These are phyloP conservation scores for Macrochelys suwanniensis DNA, from an alignment of 2,797 vertebrate genomes.

Conservation along the genomic window DNA sequence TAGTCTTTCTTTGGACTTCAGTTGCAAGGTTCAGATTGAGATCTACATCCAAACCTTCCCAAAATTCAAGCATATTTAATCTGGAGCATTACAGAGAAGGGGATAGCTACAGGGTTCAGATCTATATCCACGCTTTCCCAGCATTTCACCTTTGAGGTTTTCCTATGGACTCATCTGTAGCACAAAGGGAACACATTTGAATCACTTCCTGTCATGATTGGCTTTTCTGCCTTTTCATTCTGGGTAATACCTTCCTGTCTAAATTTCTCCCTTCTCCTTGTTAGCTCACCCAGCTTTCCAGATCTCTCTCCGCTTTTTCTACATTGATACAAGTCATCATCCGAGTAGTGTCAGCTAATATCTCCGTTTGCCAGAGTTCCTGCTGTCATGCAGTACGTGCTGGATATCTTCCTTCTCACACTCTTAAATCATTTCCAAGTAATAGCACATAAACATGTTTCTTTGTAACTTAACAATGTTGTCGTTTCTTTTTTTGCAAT, in stretches of 20 bases:
- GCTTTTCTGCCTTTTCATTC: not conserved
- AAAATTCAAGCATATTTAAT: not conserved
- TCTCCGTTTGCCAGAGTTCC: slow-evolving; percentile 45
- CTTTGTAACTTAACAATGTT: slow-evolving; percentile 48
- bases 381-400: not conserved
- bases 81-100: not conserved
- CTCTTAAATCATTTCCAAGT: slow-evolving; percentile 59
- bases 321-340: not conserved
- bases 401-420: slow-evolving; percentile 38
- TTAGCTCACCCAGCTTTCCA: not conserved
- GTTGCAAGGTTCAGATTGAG: not conserved
- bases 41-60: not conserved
- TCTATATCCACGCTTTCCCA: not conserved
- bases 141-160: not conserved
- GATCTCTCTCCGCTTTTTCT: not conserved
- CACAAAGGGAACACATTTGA: not conserved
- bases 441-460: slow-evolving; percentile 23
- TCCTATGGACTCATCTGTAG: not conserved
- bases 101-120: not conserved
- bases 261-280: not conserved
- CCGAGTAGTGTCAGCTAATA: not conserved
- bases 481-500: slow-evolving; percentile 58
- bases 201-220: not conserved
- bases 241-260: not conserved
- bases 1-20: not conserved